These are phyloP conservation scores for Thrips palmi DNA, from an alignment of 1,140 invertebrate genomes.

Conservation along the genomic window DNA sequence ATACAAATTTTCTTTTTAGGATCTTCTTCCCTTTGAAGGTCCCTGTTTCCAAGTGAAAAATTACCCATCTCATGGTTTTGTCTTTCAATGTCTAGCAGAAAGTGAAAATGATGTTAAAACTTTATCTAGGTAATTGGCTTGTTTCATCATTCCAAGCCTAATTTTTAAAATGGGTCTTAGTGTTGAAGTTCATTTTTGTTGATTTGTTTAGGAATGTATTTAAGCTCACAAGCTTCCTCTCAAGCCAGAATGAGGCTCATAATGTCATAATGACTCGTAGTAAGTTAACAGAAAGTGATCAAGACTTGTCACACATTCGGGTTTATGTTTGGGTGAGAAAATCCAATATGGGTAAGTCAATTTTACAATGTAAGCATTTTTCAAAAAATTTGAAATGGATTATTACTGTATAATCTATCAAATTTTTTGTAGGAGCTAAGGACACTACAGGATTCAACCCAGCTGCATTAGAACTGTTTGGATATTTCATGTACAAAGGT, in stretches of 20 bases:
- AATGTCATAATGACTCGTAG: conserved; percentile 43
- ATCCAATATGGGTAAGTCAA: conserved; percentile 22
- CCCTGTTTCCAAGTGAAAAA: conserved; percentile 27
- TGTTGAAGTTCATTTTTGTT: conserved; percentile 9
- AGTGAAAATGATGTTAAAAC: conserved; percentile 18
- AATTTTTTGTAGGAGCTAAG: conserved; percentile 27
- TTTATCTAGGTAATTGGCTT: conserved; percentile 1
- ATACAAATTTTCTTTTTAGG: conserved; percentile 22
- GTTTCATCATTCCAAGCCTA: not conserved
- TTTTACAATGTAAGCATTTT: conserved; percentile 3
- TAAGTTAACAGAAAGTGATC: conserved; percentile 9
- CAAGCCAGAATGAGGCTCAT: conserved; percentile 37
- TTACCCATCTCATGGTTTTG: conserved; percentile 41
- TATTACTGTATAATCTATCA: conserved; percentile 7
- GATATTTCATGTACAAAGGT: conserved; percentile 44
- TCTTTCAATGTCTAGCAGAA: conserved; percentile 30
- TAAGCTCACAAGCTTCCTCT: conserved; percentile 30
- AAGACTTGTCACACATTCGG: conserved; percentile 20
- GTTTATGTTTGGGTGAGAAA: conserved; percentile 44
- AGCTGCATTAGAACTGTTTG: conserved; percentile 44
- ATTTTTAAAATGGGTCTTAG: conserved; percentile 4
- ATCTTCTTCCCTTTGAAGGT: conserved; percentile 28
- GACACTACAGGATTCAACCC: conserved; percentile 32
- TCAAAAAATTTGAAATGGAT: not conserved
- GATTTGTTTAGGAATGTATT: conserved; percentile 22